phyloP scores from a whole-genome alignment of 1,140 invertebrate genomes.

The Protaetia brevitarsis region DNA sequence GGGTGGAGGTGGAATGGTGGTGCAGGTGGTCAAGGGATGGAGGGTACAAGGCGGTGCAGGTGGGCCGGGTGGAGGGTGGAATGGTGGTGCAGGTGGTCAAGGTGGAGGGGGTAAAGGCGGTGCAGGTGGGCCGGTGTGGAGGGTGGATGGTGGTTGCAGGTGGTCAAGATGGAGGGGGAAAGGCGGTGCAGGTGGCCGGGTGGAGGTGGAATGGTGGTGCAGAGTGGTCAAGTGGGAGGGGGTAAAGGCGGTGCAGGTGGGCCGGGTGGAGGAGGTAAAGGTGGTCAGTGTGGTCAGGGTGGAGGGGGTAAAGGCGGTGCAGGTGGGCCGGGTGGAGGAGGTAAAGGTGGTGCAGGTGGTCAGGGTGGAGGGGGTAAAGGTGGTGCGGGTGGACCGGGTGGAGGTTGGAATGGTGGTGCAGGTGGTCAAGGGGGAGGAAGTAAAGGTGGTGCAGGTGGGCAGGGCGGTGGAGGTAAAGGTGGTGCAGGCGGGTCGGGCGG shows the following conservation, averaged over 20 bases:
- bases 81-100: too few relatives aligned
- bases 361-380: not conserved
- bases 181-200: slow-evolving; percentile 10
- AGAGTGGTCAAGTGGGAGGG: not conserved
- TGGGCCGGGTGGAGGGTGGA: not conserved
- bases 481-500: too few relatives aligned
- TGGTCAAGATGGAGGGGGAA: not conserved
- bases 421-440: not conserved
- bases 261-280: not conserved
- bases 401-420: not conserved
- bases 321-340: not conserved
- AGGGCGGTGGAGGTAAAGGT: not conserved
- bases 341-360: not conserved
- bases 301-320: not conserved
- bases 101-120: not conserved
- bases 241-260: not conserved
- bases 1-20: slow-evolving; percentile 4
- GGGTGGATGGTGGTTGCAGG: not conserved
- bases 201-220: not conserved
- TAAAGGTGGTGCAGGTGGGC: not conserved
- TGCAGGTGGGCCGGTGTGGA: too few relatives aligned
- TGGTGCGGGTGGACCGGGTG: not conserved
- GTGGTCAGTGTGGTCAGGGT: not conserved
- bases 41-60: not conserved
- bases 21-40: not conserved